phyloP scores from a whole-genome alignment of 2,888 invertebrate species.

The Euzophera pinguis region DNA sequence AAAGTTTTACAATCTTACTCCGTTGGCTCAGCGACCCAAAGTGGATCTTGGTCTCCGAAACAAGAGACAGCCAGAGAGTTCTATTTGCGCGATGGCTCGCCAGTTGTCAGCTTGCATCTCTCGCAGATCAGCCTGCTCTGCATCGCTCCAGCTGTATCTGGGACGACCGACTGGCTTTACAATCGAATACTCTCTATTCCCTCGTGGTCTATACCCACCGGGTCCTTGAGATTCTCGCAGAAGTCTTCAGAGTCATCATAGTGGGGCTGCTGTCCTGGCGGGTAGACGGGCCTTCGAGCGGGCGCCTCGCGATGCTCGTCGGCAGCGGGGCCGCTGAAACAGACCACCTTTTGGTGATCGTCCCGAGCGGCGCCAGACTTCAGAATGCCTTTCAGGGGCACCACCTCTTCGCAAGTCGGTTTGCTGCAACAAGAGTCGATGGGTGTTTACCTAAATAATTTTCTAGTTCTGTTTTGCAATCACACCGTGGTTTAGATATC shows the following conservation, averaged over 20 bases:
- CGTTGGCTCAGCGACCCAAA: too few species aligned
- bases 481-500: too few species aligned
- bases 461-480: too few species aligned
- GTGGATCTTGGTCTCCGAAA: too few species aligned
- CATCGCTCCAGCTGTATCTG: too few species aligned
- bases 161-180: not conserved
- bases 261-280: constrained; percentile 55
- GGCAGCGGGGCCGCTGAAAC: constrained; percentile 66
- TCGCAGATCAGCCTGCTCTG: too few species aligned
- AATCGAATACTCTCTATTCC: constrained; percentile 3
- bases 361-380: constrained; percentile 61
- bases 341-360: constrained; percentile 71
- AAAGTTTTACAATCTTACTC: too few species aligned
- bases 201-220: constrained; percentile 33
- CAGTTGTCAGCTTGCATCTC: too few species aligned
- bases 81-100: too few species aligned
- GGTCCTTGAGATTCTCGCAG: constrained; percentile 51
- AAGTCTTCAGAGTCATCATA: constrained; percentile 53
- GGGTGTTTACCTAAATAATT: not conserved
- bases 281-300: constrained; percentile 28
- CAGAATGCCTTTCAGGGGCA: constrained; percentile 65
- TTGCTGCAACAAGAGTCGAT: constrained; percentile 38
- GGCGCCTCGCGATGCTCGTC: constrained; percentile 42
- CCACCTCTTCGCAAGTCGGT: constrained; percentile 51
- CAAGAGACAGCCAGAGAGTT: too few species aligned